Evolutionary conservation across 2,888 invertebrate species (phyloP).

Genomic region (Sympetrum striolatum): DNA sequence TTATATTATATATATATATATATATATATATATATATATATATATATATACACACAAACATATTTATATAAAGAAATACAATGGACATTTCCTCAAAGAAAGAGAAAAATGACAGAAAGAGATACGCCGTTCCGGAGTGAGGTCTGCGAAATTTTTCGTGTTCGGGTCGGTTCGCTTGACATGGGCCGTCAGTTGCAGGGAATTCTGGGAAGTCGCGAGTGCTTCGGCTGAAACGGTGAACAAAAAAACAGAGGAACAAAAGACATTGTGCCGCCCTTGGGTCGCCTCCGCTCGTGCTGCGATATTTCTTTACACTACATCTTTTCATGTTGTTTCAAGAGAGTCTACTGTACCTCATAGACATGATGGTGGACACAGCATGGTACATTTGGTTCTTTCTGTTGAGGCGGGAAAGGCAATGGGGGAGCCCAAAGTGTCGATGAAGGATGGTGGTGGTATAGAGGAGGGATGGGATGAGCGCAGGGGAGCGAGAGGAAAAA

Average conservation of each 20-base stretch:
- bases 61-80: no score
- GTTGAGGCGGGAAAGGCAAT: slow-evolving; percentile 50
- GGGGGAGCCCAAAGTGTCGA: background rate
- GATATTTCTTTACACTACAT: slow-evolving; percentile 30
- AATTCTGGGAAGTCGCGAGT: background rate
- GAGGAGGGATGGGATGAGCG: background rate
- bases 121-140: background rate
- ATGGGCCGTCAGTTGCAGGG: background rate
- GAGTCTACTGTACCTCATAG: slow-evolving; percentile 77
- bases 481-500: background rate
- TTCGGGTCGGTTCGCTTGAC: background rate
- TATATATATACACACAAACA: no score
- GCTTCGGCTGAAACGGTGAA: background rate
- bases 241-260: background rate
- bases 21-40: no score
- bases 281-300: slow-evolving; percentile 26
- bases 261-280: slow-evolving; percentile 26
- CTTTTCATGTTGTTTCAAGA: slow-evolving; percentile 19
- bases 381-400: slow-evolving; percentile 94
- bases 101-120: slow-evolving; percentile 31
- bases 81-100: background rate
- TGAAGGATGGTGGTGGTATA: background rate
- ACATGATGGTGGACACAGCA: slow-evolving; percentile 92
- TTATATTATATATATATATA: no score
- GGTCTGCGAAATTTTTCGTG: background rate